Percentiles rank a stretch among this genome's conserved stretches.
Conservation (phyloP, 2,113 vertebrate genomes). For the Circaetus gallicus region DNA sequence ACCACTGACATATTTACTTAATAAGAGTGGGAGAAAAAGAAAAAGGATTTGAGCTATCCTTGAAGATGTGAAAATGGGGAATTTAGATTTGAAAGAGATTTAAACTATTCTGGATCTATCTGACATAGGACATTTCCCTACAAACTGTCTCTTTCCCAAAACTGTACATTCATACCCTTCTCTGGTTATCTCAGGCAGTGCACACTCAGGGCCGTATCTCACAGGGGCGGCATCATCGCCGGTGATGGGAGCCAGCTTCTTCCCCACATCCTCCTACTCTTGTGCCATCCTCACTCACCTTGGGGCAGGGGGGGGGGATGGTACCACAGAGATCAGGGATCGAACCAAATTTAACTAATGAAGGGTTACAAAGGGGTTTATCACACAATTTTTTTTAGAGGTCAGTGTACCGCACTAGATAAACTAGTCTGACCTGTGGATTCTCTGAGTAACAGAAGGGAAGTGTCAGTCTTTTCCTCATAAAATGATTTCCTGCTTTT, state of each 20-base stretch:
- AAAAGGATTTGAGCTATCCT: neutral
- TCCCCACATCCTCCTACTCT: neutral
- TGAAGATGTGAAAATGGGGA: neutral
- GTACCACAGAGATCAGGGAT: neutral
- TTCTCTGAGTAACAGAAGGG: neutral
- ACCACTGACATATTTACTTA: neutral
- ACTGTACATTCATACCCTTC: neutral
- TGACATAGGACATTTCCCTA: neutral
- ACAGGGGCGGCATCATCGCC: fast-evolving
- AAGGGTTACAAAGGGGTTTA: neutral
- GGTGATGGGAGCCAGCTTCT: neutral
- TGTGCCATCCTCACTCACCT: neutral
- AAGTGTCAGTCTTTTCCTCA: neutral
- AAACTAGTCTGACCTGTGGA: neutral
- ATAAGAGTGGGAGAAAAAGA: neutral
- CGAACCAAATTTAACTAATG: neutral
- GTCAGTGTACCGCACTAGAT: neutral
- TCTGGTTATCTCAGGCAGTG: neutral
- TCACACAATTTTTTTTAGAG: neutral
- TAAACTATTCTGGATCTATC: neutral
- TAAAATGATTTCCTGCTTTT: neutral
- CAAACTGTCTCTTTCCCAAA: neutral
- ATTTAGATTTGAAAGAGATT: neutral
- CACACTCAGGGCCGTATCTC: neutral
- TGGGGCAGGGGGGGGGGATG: neutral